Base-by-base conservation (phyloP, 2,113 vertebrate genomes). In the Labeo catla region DNA sequence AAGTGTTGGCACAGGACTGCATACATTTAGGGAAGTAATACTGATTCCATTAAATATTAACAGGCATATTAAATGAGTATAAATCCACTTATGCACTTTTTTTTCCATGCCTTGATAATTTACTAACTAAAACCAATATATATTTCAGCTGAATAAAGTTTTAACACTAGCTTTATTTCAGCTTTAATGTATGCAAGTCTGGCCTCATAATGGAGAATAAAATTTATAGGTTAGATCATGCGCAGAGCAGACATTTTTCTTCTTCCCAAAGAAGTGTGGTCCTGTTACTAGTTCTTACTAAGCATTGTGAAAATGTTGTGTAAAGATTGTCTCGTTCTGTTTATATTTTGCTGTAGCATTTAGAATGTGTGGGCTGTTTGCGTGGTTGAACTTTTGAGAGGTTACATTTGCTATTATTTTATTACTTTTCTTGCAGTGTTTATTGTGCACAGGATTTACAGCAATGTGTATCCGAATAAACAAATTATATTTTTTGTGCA, bases 11-110 rank as follows among this genome's bases (percentile, higher is more conserved):
- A 81, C 28, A 86, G 50, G 7, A 81, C 66, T 87, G 76, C 83
- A 87, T 89, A 45, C 68, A 54, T 76, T 85, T 87, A 87, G 43
- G n/a, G 45, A 83, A 81, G 72, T 68, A 82, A 87, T 89, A 81
- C 83, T 36, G 47, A 49, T 76, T 68, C 79, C 34, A 89, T 85
- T 36, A 82, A 82, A 66, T 84, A 85, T 85, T 87, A 81, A 87
- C 16, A 84, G 13, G 9, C 12, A 39, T 65, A 70, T 66, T 15
- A 66, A 76, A 89, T 86, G 49, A 66, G 85, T 9, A 52, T 50
- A 76, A 76, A 84, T 61, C 84, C 59, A 73, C 70, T 68, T 72
- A 28, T 45, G 47, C 59, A 80, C 81, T 49, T 68, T 47, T 68
- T 47, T n/a, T 43, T 34, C 43, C 68, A 52, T 50, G 43, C 57